Conservation (phyloP, 2,797 vertebrate species). For the Centroberyx gerrardi region DNA sequence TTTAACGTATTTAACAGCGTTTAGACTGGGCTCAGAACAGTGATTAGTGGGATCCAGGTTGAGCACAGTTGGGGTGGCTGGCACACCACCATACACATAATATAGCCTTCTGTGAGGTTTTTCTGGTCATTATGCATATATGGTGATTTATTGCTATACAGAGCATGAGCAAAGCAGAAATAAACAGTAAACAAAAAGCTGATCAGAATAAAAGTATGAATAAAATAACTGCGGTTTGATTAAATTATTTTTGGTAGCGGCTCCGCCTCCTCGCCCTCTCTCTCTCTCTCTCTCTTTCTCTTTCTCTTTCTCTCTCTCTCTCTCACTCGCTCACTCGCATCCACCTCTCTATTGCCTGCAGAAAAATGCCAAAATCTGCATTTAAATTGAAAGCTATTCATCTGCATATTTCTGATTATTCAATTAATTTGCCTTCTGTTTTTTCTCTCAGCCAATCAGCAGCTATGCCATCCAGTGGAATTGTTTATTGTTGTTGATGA, state of each 20-base stretch:
- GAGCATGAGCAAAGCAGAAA: conserved; percentile 17
- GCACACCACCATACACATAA: conserved; percentile 6
- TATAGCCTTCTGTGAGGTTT: conserved; percentile 9
- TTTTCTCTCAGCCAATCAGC: conserved; percentile 52
- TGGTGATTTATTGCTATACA: conserved; percentile 32
- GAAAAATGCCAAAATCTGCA: conserved; percentile 87
- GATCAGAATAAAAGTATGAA: conserved; percentile 78
- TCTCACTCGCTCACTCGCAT: conserved; percentile 16
- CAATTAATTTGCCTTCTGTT: conserved; percentile 71
- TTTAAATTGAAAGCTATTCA: conserved; percentile 84
- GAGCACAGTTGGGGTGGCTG: conserved; percentile 43
- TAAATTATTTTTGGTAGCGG: conserved; percentile 41
- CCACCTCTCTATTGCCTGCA: conserved; percentile 33
- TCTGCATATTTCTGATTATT: conserved; percentile 84
- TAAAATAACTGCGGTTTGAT: conserved; percentile 49
- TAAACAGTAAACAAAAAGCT: conserved; percentile 61
- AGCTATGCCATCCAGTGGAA: conserved; percentile 13
- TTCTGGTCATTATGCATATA: conserved; percentile 32
- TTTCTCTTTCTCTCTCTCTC: conserved; percentile 5
- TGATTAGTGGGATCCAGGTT: conserved; percentile 35
- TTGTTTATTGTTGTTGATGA: conserved; percentile 18
- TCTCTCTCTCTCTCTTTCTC: neutral
- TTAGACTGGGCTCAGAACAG: too few species aligned
- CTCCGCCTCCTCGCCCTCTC: conserved; percentile 8
- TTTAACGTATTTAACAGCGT: conserved; percentile 58